A percentile compares a stretch with the other conserved stretches of the same genome.
Conservation (phyloP, 2,888 invertebrate species). For the Allolobophora icterica region DNA sequence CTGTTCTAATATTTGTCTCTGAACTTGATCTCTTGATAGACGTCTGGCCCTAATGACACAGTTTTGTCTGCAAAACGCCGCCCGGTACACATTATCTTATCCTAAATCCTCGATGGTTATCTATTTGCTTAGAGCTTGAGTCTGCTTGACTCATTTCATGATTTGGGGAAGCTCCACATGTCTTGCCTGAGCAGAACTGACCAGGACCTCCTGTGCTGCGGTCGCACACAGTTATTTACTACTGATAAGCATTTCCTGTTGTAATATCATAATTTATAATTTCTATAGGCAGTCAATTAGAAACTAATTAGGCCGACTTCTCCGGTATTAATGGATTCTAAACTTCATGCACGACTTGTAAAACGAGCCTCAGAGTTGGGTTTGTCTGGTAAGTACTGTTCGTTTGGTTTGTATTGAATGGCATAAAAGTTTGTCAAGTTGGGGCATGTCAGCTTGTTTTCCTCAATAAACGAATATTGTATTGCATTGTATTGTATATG, state of each 20-base stretch:
- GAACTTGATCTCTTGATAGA: neutral
- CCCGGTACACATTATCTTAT: neutral
- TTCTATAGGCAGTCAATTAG: neutral
- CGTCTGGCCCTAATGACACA: neutral
- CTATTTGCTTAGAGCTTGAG: slow-evolving; percentile 4
- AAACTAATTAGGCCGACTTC: neutral
- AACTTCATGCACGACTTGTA: neutral
- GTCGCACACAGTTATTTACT: neutral
- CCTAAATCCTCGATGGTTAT: neutral
- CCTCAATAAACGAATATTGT: no score
- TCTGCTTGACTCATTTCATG: slow-evolving; percentile 9
- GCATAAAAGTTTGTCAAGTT: no score
- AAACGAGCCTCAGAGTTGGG: neutral
- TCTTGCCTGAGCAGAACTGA: neutral
- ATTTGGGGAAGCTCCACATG: neutral
- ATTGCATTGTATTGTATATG: no score
- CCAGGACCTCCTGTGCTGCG: neutral
- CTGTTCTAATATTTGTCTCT: slow-evolving; percentile 5
- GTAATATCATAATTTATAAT: neutral
- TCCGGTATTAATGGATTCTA: neutral
- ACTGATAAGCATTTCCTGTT: neutral
- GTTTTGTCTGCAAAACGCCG: neutral
- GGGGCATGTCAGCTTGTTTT: no score
- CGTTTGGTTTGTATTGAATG: no score
- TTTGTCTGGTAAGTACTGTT: neutral